phyloP scores from a whole-genome alignment of 1,140 invertebrate genomes.

The Brachystomella parvula region DNA sequence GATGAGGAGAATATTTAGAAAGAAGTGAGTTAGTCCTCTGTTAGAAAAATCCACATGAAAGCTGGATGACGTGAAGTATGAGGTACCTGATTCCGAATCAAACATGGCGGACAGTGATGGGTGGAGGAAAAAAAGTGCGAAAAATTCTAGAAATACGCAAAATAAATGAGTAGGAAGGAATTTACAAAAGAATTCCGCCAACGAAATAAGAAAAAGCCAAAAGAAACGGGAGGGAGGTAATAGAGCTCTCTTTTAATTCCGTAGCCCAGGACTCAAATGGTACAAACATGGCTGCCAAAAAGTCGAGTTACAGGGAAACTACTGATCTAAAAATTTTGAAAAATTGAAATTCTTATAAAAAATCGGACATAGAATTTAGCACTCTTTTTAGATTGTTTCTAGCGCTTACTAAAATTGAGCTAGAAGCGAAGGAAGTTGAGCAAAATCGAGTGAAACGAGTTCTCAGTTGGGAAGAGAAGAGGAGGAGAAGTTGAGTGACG shows the following conservation, averaged over 20 bases:
- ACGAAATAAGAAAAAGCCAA: neutral
- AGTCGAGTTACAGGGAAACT: neutral
- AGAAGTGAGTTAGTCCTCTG: too few species aligned
- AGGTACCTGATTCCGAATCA: too few species aligned
- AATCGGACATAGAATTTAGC: conserved; percentile 1
- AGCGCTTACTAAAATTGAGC: neutral
- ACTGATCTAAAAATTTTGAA: neutral
- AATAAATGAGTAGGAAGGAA: neutral
- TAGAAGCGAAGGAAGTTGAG: neutral
- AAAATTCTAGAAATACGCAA: too few species aligned
- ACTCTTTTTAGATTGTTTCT: neutral
- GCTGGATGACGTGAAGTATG: too few species aligned
- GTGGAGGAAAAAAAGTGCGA: too few species aligned
- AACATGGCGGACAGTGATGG: too few species aligned
- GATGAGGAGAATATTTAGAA: too few species aligned
- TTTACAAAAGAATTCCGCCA: neutral
- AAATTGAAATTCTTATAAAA: neutral
- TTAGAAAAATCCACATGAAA: too few species aligned
- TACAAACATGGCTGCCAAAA: conserved; percentile 7
- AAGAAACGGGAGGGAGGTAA: too few species aligned
- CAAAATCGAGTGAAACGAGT: neutral
- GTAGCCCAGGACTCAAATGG: neutral
- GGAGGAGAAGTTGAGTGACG: neutral
- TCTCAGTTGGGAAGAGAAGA: neutral
- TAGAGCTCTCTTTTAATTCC: neutral